Base-by-base conservation (phyloP, 2,888 invertebrate genomes). In the Shargacucullia verbasci region DNA sequence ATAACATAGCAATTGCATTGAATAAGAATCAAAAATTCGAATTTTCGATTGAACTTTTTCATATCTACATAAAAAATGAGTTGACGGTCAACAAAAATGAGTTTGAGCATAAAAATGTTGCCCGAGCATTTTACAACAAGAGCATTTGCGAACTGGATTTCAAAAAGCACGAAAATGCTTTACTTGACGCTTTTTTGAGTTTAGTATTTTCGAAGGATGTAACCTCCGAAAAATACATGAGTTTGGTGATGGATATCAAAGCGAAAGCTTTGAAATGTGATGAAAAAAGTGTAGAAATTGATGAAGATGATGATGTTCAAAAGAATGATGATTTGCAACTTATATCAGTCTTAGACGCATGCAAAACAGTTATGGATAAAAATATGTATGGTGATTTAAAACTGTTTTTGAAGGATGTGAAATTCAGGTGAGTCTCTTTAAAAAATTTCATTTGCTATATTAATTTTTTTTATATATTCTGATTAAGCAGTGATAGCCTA, bases 191-290 rank as follows among this genome's bases (percentile, higher is more conserved):
- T 0, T 92, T 74, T 76, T 59, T 93, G 37, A 91, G 92, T 58
- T 56, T 90, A 0, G 64, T 88, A 0, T 90, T 89, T 39, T 76
- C 89, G 0, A 67, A 88, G 0, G 84, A 83, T 0, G 8, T 87
- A 10, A 72, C 44, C 7, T 73, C 84, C 0, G 88, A 89, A 3
- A 94, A 94, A 37, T 83, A 88, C 61, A 89, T 92, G 87, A 88
- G 85, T 45, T 64, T 94, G 8, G 88, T 91, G 0, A 88, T 93
- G 77, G 92, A 93, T 64, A 83, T 92, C 0, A 94, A 94, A 47
- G 84, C 90, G 0, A 92, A 91, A 40, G 81, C 82, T 0, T 54
- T 89, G 52, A 90, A 87, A 40, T 59, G 61, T 1, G 63, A 66
- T 1, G 66, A 68, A 8, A 47, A 54, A 9, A 73, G 64, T 11